Evolutionary conservation across 2,888 invertebrate genomes (phyloP), one percentile per base, ranked within the genome.

Genomic region (Anoplius nigerrimus): DNA sequence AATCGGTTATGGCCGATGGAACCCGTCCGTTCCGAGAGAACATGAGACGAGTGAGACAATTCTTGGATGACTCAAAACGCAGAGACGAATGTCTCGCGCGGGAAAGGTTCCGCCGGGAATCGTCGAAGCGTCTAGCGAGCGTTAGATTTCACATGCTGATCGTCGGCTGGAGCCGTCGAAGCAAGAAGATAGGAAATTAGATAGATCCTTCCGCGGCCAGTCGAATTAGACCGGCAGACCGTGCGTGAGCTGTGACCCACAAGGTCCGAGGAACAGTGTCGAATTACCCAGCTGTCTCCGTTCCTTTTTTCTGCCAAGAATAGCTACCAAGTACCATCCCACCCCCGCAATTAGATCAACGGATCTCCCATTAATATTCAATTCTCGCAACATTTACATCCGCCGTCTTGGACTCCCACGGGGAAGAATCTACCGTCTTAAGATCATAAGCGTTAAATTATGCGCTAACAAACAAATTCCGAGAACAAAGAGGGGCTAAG

Each of bases 41-140:
- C 83, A 73, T 80, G 84, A 87, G 86, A 87, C 80, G 80, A 85
- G 85, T 81, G 83, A 76, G 85, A 86, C 78, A 78, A 84, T 85
- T 83, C 82, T 48, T 84, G 85, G 83, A 85, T 83, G 84, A 84
- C 78, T 81, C n/a, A 76, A 75, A 71, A 75, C 55, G 72, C 67
- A 62, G 65, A 69, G 56, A 56, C 55, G 66, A 73, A 62, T 52
- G 51, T 62, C 57, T 60, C 63, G 16, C 63, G 16, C 59, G 66
- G 61, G 68, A 78, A 79, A 71, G 63, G 65, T 71, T 74, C 54
- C 67, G 54, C 48, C 67, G 52, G 52, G 66, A 75, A 75, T 76
- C 78, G 78, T 66, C 76, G 77, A 74, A 74, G 76, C 79, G 77
- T 71, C 71, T 57, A 76, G 67, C 69, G 70, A 66, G 80, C 76